Base-by-base conservation (phyloP, 2,113 vertebrate genomes). In the human region DNA sequence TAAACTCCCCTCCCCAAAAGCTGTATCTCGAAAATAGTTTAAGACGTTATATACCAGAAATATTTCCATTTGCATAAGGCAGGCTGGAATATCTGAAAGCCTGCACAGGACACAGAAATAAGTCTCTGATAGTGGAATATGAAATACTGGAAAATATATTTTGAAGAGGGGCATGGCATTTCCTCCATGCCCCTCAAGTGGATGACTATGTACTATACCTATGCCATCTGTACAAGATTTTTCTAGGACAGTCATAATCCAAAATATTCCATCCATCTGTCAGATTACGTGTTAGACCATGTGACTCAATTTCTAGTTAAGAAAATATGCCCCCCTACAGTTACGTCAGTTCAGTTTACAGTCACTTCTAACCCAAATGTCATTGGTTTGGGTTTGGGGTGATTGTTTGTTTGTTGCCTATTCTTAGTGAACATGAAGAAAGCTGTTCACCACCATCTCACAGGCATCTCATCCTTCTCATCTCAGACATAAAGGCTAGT, bases 211-310 rank as follows among this genome's bases (percentile, higher is more conserved):
- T 80, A 55, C 40, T 76, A 94, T 91, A 98, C 96, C 95, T 97
- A 73, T 90, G 64, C 95, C 96, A 97, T 96, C 97, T 98, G 95
- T 38, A 95, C 78, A 93, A 88, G 84, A 85, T 45, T 96, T 97
- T 98, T 97, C 94, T 95, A 89, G 92, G 93, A 92, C 72, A 96
- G 83, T 94, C 76, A 68, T 88, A 90, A 97, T 97, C 88, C 76
- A 96, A 98, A 98, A 98, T 94, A 97, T 92, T 96, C 92, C 35
- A 76, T 76, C 96, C 96, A 96, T 95, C 97, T 98, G 92, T 94
- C 96, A 81, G 83, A 96, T 96, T 92, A 10, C 76, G 94, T 97
- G 97, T 97, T 93, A 92, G 61, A 96, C 90, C 90, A 96, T 98
- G 95, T 95, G 94, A 96, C 83, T 96, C 76, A 10, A 87, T 94